Conservation (phyloP, 2,113 vertebrate genomes). For the Struthidea cinerea region DNA sequence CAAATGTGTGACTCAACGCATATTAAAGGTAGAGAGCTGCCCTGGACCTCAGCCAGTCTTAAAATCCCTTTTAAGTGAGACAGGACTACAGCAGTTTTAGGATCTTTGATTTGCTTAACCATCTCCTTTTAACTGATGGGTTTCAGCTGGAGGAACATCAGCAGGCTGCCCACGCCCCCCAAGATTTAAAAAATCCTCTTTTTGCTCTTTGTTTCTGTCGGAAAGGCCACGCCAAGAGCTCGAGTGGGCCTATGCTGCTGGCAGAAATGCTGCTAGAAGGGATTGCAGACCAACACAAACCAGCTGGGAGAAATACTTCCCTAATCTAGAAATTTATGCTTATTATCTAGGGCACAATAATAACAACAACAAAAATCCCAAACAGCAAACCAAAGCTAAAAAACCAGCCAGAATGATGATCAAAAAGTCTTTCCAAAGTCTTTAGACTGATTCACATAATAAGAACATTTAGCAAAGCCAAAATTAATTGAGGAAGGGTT, state of each 20-base stretch:
- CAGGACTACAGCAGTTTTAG: not conserved
- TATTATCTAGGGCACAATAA: not conserved
- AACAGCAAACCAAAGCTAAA: not conserved
- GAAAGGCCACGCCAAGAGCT: not conserved
- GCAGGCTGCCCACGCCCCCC: not conserved
- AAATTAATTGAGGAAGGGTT: not conserved
- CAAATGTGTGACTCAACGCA: conserved; percentile 42
- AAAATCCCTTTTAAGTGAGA: conserved; percentile 55
- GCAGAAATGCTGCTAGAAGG: too few relatives aligned
- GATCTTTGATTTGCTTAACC: not conserved
- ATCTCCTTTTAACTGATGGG: not conserved
- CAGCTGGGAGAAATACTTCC: not conserved
- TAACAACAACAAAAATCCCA: not conserved
- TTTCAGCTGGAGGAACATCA: not conserved
- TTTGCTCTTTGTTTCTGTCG: not conserved
- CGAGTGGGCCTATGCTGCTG: not conserved
- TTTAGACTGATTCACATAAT: not conserved
- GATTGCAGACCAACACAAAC: not conserved
- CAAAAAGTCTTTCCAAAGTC: not conserved
- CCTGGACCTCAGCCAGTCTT: conserved; percentile 46
- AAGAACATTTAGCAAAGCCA: not conserved
- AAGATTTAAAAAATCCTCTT: not conserved
- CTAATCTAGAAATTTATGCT: not conserved
- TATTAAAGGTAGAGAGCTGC: conserved; percentile 47
- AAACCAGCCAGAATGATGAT: not conserved